Evolutionary conservation across 2,797 vertebrate species (phyloP).

Genomic region (Anabas testudineus): DNA sequence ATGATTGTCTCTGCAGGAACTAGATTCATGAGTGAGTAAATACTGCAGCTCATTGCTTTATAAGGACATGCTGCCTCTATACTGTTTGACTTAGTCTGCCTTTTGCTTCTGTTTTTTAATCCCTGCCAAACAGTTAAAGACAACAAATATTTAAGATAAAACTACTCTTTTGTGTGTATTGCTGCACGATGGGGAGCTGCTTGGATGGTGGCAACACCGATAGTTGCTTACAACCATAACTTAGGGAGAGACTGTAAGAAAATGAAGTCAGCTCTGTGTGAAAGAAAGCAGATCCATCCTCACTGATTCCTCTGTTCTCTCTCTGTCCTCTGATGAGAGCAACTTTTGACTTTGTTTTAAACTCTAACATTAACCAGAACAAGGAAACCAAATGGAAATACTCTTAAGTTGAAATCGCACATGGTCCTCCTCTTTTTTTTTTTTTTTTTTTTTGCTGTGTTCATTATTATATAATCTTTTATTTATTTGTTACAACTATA

Average conservation of each 20-base stretch:
- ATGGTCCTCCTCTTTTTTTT: neutral
- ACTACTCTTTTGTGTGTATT: neutral
- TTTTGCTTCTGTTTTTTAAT: conserved; percentile 21
- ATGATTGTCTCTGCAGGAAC: neutral
- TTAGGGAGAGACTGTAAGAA: conserved; percentile 19
- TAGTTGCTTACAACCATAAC: conserved; percentile 23
- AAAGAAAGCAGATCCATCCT: conserved; percentile 73
- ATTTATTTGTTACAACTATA: conserved; percentile 9
- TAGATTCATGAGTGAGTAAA: neutral
- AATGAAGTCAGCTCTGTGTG: conserved; percentile 55
- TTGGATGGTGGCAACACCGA: neutral
- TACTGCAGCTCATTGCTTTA: conserved; percentile 32
- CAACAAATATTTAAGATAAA: conserved; percentile 7
- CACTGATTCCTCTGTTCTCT: conserved; percentile 38
- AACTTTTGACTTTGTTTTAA: conserved; percentile 50
- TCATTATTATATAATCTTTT: neutral
- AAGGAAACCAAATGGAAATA: conserved; percentile 44
- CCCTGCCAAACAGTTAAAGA: conserved; percentile 1
- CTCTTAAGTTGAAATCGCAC: neutral
- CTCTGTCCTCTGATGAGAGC: conserved; percentile 57
- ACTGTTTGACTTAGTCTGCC: neutral
- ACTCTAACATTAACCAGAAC: conserved; percentile 63
- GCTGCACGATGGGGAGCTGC: neutral
- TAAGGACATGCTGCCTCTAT: conserved; percentile 26
- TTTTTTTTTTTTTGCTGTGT: neutral